Conservation (phyloP, 2,797 vertebrate species). For the Fundulus diaphanus region DNA sequence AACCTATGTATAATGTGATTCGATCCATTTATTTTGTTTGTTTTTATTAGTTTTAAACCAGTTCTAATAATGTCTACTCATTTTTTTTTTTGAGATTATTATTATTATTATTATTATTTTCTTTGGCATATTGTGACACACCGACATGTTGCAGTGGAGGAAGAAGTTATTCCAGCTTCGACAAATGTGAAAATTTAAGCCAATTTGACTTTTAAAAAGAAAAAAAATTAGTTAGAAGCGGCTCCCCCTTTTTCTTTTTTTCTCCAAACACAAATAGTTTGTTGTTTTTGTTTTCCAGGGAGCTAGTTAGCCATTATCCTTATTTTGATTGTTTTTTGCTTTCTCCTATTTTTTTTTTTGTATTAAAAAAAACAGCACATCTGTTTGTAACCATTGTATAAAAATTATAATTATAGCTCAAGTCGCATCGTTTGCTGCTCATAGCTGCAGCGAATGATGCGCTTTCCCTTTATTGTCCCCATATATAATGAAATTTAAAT, state of each 20-base stretch:
- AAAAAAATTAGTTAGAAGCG: slow-evolving; percentile 30
- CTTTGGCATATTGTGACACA: slow-evolving; percentile 51
- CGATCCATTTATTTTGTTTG: slow-evolving; percentile 44
- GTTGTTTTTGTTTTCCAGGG: slow-evolving; percentile 52
- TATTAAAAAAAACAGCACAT: slow-evolving; percentile 54
- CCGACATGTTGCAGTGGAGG: slow-evolving; percentile 54
- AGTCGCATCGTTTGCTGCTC: slow-evolving; percentile 20
- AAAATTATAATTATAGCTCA: slow-evolving; percentile 22
- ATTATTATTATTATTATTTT: background rate
- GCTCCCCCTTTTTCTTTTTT: slow-evolving; percentile 24
- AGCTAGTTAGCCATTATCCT: slow-evolving; percentile 46
- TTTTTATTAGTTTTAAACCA: slow-evolving; percentile 14
- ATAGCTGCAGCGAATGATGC: slow-evolving; percentile 8
- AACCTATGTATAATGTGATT: slow-evolving; percentile 71
- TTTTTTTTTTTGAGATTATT: slow-evolving; percentile 16
- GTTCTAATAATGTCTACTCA: slow-evolving; percentile 33
- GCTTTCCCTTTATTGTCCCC: slow-evolving; percentile 46
- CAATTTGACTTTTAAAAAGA: slow-evolving; percentile 43
- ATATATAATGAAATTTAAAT: slow-evolving; percentile 65
- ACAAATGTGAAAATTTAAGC: slow-evolving; percentile 71
- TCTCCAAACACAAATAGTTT: slow-evolving; percentile 24
- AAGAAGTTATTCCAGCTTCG: slow-evolving; percentile 52
- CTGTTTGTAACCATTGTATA: slow-evolving; percentile 70
- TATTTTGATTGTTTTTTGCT: slow-evolving; percentile 18
- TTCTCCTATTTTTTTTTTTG: slow-evolving; percentile 43